Evolutionary conservation across 2,113 vertebrate genomes (phyloP), one percentile per base, ranked within the genome.

Genomic region (Lutjanus erythropterus): DNA sequence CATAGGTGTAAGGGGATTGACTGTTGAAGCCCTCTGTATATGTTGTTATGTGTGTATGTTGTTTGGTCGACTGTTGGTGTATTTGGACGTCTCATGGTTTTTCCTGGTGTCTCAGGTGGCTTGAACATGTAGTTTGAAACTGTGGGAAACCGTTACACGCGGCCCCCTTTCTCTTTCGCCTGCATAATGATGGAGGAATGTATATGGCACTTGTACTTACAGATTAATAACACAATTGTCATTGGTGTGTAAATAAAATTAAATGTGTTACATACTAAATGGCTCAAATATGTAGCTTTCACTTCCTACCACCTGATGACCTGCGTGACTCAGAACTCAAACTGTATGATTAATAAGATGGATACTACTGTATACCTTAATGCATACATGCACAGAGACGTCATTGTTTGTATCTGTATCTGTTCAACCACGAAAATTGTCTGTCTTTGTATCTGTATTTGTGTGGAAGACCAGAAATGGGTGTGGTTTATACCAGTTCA

Each of bases 1-100:
- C 70, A 70, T 62, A 50, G 59, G 62, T 59, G 31, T 71, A 56
- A 83, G 41, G 55, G 49, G 75, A 83, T 61, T 88, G 84, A 64
- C 21, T 53, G 44, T 53, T 71, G 49, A 85, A 78, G 65, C 27
- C 15, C 7, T 50, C 27, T 27, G 41, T 31, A 62, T 73, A 33
- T 68, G 31, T 44, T 46, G 15, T n/a, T n/a, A n/a, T n/a, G n/a
- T 65, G 15, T 29, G 23, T 21, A 2, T 0, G 0, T 2, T 47
- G 61, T 71, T 61, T 46, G 21, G 9, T 39, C 60, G 31, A 21
- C 19, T 27, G 42, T 27, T 23, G n/a, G 25, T 33, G 6, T 44
- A 41, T 47, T 56, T 81, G 42, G 46, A 71, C 69, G n/a, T 66
- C 31, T 86, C 60, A 18, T 37, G 12, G 35, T n/a, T n/a, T n/a